Percentiles rank a stretch among this genome's conserved stretches.
phyloP scores from a whole-genome alignment of 2,113 vertebrate genomes.

The Chaenocephalus aceratus region DNA sequence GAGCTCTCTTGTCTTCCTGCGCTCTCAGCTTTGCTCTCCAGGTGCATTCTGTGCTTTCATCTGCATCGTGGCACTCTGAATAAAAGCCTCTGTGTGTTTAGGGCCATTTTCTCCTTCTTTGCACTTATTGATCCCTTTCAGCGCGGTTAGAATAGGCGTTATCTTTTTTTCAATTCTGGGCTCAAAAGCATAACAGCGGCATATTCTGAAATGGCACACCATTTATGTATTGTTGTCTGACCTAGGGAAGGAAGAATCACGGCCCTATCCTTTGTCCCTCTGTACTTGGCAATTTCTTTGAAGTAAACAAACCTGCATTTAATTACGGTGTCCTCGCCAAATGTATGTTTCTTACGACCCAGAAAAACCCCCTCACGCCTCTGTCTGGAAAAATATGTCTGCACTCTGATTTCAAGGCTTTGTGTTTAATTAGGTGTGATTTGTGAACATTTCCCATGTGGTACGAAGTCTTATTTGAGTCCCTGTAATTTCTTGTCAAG shows the following conservation, averaged over 20 bases:
- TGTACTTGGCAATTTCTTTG: conserved; percentile 42
- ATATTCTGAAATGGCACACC: conserved; percentile 65
- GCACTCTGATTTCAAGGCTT: conserved; percentile 58
- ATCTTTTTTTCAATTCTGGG: conserved; percentile 39
- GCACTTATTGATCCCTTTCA: conserved; percentile 70
- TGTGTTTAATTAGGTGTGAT: conserved; percentile 73
- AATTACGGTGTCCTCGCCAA: conserved; percentile 33
- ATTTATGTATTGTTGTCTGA: conserved; percentile 62
- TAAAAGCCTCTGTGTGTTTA: conserved; percentile 70
- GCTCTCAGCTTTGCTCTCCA: conserved; percentile 53
- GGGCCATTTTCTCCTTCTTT: conserved; percentile 55
- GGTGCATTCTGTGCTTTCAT: conserved; percentile 67
- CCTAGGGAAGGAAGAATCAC: conserved; percentile 48
- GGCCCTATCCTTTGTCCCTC: conserved; percentile 48
- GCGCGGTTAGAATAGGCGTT: conserved; percentile 33
- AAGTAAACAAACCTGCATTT: conserved; percentile 33
- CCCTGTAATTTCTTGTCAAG: conserved; percentile 61
- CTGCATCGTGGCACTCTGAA: conserved; percentile 57
- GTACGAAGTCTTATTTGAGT: conserved; percentile 52
- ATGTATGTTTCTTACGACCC: conserved; percentile 24
- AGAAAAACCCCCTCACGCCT: conserved; percentile 17
- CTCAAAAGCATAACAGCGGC: conserved; percentile 50
- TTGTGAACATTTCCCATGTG: conserved; percentile 64
- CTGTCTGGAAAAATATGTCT: conserved; percentile 43
- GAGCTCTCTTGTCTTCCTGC: conserved; percentile 44